Conservation (phyloP, 2,113 vertebrate species). For the Cryptomyrus ogoouensis region DNA sequence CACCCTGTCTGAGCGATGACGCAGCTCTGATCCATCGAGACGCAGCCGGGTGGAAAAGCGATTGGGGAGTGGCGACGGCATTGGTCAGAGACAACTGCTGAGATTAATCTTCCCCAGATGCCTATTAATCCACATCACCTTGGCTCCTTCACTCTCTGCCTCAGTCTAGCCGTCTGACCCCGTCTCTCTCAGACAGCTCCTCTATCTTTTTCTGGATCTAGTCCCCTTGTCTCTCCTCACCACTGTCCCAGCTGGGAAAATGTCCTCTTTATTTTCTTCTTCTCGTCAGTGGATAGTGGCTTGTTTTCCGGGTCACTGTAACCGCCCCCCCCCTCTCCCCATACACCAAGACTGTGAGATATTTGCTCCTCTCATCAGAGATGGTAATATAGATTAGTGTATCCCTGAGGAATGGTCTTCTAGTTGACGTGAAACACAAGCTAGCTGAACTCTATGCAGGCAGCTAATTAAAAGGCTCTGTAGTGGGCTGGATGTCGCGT, state of each 20-base stretch:
- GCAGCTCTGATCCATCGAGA: not conserved
- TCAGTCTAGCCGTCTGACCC: not conserved
- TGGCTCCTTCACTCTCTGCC: not conserved
- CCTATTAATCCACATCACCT: not conserved
- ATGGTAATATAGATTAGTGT: slow-evolving; percentile 7
- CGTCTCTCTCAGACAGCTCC: not conserved
- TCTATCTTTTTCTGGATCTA: not conserved
- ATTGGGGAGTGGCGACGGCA: not conserved
- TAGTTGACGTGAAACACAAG: not conserved
- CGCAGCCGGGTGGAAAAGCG: not conserved
- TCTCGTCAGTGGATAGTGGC: not conserved
- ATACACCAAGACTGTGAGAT: not conserved
- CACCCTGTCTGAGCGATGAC: not conserved
- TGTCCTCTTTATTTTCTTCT: not conserved
- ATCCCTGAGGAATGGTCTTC: slow-evolving; percentile 19
- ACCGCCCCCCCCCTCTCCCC: too few species aligned
- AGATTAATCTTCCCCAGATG: slow-evolving; percentile 12
- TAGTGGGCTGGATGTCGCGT: not conserved
- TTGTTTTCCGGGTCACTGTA: not conserved
- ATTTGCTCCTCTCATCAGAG: not conserved
- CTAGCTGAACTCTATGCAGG: not conserved
- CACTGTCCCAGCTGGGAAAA: not conserved
- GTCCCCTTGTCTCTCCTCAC: not conserved
- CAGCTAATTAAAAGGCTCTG: slow-evolving; percentile 20
- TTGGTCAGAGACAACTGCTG: not conserved